phyloP scores from a whole-genome alignment of 2,797 vertebrate genomes.

The Poeciliopsis turneri region DNA sequence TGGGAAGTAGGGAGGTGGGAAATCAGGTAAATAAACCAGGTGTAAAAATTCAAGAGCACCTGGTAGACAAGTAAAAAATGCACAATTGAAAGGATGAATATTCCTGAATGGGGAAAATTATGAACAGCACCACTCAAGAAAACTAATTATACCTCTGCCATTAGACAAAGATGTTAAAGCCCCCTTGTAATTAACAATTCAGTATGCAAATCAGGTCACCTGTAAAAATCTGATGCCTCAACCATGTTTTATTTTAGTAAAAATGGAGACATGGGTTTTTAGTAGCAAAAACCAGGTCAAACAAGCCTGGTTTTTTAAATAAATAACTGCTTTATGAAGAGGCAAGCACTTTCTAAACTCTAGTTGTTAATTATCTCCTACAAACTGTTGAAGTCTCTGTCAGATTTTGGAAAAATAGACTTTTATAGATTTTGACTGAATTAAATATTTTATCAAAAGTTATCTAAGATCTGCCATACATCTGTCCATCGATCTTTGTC shows the following conservation, averaged over 20 bases:
- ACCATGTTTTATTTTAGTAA: background rate
- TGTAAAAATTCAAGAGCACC: background rate
- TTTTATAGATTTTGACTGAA: background rate
- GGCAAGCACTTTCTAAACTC: background rate
- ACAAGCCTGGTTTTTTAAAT: background rate
- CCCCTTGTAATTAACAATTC: background rate
- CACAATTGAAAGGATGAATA: background rate
- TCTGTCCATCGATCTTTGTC: background rate
- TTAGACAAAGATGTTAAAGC: conserved; percentile 13
- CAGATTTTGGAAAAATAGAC: background rate
- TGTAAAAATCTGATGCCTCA: background rate
- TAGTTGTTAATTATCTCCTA: background rate
- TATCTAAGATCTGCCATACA: background rate
- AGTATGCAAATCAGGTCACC: background rate
- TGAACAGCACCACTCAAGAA: background rate
- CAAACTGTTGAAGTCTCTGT: background rate
- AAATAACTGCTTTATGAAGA: background rate
- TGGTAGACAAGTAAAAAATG: background rate
- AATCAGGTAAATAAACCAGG: background rate
- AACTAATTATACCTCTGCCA: background rate
- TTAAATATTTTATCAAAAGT: conserved; percentile 5
- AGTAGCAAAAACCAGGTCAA: background rate
- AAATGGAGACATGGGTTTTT: background rate
- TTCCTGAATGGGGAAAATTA: conserved; percentile 3
- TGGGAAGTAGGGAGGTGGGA: background rate